Evolutionary conservation across 1,140 invertebrate species (phyloP), one percentile per base, ranked within the genome.

Genomic region (Notospermus geniculatus): DNA sequence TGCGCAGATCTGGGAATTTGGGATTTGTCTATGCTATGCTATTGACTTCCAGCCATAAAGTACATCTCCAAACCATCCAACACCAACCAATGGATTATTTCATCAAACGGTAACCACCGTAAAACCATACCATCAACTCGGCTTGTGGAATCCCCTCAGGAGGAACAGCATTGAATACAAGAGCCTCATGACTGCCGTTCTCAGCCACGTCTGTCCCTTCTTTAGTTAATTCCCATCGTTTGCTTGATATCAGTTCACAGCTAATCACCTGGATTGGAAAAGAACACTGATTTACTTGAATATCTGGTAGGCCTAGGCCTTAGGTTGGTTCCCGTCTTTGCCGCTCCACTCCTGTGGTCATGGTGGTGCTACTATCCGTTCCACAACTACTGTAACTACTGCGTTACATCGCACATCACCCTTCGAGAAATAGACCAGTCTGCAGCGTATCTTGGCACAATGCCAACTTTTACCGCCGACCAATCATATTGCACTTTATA

Each of bases 151-250:
- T 89, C 28, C 94, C 94, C 60, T 85, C 83, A n/a, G 53, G 54
- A 17, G 82, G 75, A 56, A 99, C 82, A 32, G 87, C 84, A 68
- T 89, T 86, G 74, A 88, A 98, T 13, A 99, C 84, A 0, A 87
- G 77, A 43, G 90, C 93, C 85, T 99, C 97, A 82, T 98, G 92
- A 78, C 95, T 98, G 17, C 95, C 87, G 86, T 90, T 85, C 53
- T 88, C 82, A 23, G 87, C 85, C 4, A 99, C 87, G 36, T 86
- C 78, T 68, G 87, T 82, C 1, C 97, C 97, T 85, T 99, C 97
- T n/a, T 88, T 87, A n/a, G 93, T 97, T 25, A 97, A 80, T 73
- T 91, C 90, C 84, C 66, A 72, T 60, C 62, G 62, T 58, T 81
- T 84, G 15, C 61, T 67, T 27, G 71, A 73, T 28, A 71, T 84